These are phyloP conservation scores for Cyrtodaria siliqua DNA, from an alignment of 2,888 invertebrate genomes.

Conservation along the genomic window DNA sequence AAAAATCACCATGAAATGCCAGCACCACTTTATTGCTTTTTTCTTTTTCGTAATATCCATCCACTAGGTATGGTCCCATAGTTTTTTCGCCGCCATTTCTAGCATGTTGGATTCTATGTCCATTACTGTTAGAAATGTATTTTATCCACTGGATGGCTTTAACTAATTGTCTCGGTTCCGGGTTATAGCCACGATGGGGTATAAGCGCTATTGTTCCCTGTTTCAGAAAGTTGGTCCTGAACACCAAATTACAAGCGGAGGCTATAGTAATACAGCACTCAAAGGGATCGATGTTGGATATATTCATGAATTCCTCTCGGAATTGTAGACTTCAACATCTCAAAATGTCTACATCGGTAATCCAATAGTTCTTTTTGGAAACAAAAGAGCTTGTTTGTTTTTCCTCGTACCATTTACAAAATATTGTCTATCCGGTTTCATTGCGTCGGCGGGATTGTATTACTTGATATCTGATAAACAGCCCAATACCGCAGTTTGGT, in stretches of 20 bases:
- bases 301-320: conserved; percentile 28
- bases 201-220: conserved; percentile 49
- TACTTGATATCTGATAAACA: conserved; percentile 22
- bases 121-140: conserved; percentile 27
- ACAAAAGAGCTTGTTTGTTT: conserved; percentile 25
- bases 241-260: conserved; percentile 52
- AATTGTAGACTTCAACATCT: conserved; percentile 46
- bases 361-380: conserved; percentile 43
- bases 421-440: conserved; percentile 30
- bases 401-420: conserved; percentile 45
- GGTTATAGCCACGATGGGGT: conserved; percentile 53
- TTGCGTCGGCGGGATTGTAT: conserved; percentile 28
- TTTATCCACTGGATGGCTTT: conserved; percentile 52
- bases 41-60: no score
- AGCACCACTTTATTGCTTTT: conserved; percentile 8
- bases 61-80: conserved; percentile 23
- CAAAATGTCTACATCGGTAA: conserved; percentile 54
- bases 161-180: conserved; percentile 55
- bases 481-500: conserved; percentile 26
- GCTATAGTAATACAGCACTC: conserved; percentile 53
- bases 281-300: conserved; percentile 52
- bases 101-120: conserved; percentile 29
- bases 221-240: conserved; percentile 40
- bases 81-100: conserved; percentile 28
- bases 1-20: conserved; percentile 36